Base-by-base conservation (phyloP, 2,113 vertebrate genomes). In the Ascaphus truei region DNA sequence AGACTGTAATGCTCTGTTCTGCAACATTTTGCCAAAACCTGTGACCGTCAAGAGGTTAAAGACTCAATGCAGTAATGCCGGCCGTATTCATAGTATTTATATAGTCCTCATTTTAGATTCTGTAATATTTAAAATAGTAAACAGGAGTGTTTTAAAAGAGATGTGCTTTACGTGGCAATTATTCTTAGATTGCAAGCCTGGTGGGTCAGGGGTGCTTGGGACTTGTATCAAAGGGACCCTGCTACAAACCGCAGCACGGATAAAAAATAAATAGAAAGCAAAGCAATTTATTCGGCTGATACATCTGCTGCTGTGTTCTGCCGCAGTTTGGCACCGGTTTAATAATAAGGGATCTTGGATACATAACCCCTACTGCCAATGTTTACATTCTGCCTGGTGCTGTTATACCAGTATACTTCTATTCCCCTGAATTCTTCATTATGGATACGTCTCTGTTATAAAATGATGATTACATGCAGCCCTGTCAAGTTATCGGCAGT, bases 1-100 rank as follows among this genome's bases (percentile, higher is more conserved):
- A 69, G 66, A 69, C 66, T 69, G 31, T 69, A 69, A 60, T 69
- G 66, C 53, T 69, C 66, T 69, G 31, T 60, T 69, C 56, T 69
- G 15, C 60, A 56, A 69, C 51, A 69, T 69, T 69, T 51, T 15
- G 53, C 41, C 39, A 69, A 60, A 69, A 69, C 39, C 25, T 34
- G 16, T 27, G 23, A 37, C 33, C 18, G 12, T 58, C 22, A 13
- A 37, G 39, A 27, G 10, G 20, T 58, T 69, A 69, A 56, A 56
- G n/a, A 3, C 53, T 34, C 13, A 3, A 1, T 26, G 33, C 34
- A 16, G 16, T 41, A 59, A 18, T 45, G 58, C 29, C 25, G 36
- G 30, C 8, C n/a, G 13, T 45, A n/a, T 45, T 45, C 43, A 61
- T 61, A 43, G n/a, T n/a, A n/a, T n/a, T n/a, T n/a, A 61, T 45